A percentile compares a stretch with the other conserved stretches of the same genome.
Conservation (phyloP, 2,888 invertebrate genomes). For the Cremastobaeus sp. region DNA sequence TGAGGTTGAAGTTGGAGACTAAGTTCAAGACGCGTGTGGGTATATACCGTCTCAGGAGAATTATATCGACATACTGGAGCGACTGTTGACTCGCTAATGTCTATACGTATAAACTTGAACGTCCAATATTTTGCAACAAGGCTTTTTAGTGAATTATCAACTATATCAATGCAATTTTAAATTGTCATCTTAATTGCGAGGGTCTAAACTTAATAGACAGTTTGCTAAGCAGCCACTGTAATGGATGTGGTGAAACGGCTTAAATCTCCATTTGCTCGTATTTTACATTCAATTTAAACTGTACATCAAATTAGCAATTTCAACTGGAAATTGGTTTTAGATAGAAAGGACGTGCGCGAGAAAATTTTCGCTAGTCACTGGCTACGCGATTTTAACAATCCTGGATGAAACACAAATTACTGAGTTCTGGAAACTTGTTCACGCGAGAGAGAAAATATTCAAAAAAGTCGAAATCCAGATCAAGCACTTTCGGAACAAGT, state of each 20-base stretch:
- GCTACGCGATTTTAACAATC: too few relatives aligned
- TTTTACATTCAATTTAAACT: constrained; percentile 21
- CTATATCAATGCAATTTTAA: too few relatives aligned
- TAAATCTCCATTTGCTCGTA: constrained; percentile 21
- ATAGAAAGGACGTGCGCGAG: too few relatives aligned
- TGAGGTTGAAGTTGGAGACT: constrained; percentile 65
- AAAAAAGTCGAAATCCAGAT: too few relatives aligned
- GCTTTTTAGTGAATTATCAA: too few relatives aligned
- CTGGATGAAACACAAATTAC: too few relatives aligned
- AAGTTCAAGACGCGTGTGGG: constrained; percentile 32
- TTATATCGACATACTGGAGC: constrained; percentile 8
- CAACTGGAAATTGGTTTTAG: constrained; percentile 12
- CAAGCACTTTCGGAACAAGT: too few relatives aligned
- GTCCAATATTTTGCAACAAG: too few relatives aligned
- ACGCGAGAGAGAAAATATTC: too few relatives aligned
- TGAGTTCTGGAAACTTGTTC: too few relatives aligned
- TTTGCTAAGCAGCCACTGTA: constrained; percentile 32
- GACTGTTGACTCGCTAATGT: constrained; percentile 6
- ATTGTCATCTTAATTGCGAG: constrained; percentile 37
- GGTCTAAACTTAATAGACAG: constrained; percentile 33
- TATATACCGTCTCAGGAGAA: constrained; percentile 16
- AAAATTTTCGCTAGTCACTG: too few relatives aligned
- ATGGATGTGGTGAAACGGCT: constrained; percentile 36
- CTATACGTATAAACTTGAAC: too few relatives aligned
- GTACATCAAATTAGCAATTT: constrained; percentile 8